A percentile compares a stretch with the other conserved stretches of the same genome.
Evolutionary conservation across 2,888 invertebrate genomes (phyloP).

Genomic region (Cetonia aurata): DNA sequence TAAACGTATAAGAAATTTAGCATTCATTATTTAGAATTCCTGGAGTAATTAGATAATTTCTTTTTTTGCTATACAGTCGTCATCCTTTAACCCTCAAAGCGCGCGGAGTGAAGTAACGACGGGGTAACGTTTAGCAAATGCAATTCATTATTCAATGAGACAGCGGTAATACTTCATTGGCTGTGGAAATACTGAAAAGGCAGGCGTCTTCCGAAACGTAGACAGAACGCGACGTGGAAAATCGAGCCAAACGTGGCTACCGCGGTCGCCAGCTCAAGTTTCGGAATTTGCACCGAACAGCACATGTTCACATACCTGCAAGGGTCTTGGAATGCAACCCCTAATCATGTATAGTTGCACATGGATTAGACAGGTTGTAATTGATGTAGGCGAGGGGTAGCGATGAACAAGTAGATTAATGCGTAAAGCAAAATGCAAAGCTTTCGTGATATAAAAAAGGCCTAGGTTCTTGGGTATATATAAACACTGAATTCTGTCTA

Average conservation of each 20-base stretch:
- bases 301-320: slow-evolving; percentile 49
- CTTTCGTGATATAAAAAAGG: too few relatives aligned
- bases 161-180: slow-evolving; percentile 59
- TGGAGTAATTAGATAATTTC: slow-evolving; percentile 21
- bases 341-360: slow-evolving; percentile 22
- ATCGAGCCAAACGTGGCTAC: slow-evolving; percentile 37
- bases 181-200: slow-evolving; percentile 50
- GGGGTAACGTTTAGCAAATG: slow-evolving; percentile 55
- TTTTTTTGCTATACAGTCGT: neutral
- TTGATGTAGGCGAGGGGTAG: too few relatives aligned
- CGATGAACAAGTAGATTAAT: too few relatives aligned
- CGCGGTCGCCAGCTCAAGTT: slow-evolving; percentile 16
- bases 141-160: slow-evolving; percentile 60
- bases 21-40: neutral
- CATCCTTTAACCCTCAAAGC: slow-evolving; percentile 13
- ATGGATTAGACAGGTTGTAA: too few relatives aligned
- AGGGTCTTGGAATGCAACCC: slow-evolving; percentile 18
- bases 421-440: too few relatives aligned
- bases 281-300: slow-evolving; percentile 48
- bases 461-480: too few relatives aligned
- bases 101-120: slow-evolving; percentile 48
- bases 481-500: too few relatives aligned
- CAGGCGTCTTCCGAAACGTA: slow-evolving; percentile 35
- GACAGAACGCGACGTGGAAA: slow-evolving; percentile 33
- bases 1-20: neutral